Conservation (phyloP, 1,140 invertebrate species). For the Pectinophora gossypiella region DNA sequence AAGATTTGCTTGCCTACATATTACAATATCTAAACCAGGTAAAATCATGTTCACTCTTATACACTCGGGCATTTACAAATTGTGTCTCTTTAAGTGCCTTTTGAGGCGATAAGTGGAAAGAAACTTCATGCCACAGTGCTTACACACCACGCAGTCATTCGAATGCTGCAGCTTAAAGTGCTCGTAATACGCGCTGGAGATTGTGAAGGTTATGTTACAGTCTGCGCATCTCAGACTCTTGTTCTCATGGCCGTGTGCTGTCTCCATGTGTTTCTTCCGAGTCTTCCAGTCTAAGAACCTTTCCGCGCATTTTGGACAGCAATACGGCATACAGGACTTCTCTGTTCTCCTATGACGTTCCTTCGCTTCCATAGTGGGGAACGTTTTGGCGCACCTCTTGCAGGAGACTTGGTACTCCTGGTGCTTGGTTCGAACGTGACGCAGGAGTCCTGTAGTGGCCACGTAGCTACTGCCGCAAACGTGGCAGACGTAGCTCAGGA, state of each 20-base stretch:
- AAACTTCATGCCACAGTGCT: conserved; percentile 58
- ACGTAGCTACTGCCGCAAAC: conserved; percentile 60
- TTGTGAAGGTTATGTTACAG: conserved; percentile 47
- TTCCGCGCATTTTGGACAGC: conserved; percentile 51
- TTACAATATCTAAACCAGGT: too few species aligned
- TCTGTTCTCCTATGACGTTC: conserved; percentile 45
- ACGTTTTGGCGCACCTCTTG: conserved; percentile 44
- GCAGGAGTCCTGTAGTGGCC: conserved; percentile 44
- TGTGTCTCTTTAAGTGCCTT: conserved; percentile 48
- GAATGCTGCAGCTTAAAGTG: conserved; percentile 58
- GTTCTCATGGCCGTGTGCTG: conserved; percentile 37
- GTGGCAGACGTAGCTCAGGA: conserved; percentile 54
- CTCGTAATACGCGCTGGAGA: conserved; percentile 46
- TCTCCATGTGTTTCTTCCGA: conserved; percentile 50
- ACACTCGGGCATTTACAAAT: conserved; percentile 5
- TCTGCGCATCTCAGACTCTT: conserved; percentile 42
- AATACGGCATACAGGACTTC: conserved; percentile 58
- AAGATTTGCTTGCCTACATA: too few species aligned
- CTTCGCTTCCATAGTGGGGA: conserved; percentile 56
- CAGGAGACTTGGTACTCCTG: conserved; percentile 50
- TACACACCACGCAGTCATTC: conserved; percentile 45
- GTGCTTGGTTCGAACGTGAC: conserved; percentile 50
- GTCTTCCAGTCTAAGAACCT: conserved; percentile 52
- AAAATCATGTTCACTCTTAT: too few species aligned
- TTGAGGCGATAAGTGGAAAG: conserved; percentile 43